Conservation (phyloP, 2,113 vertebrate genomes). For the Hemiscyllium ocellatum region DNA sequence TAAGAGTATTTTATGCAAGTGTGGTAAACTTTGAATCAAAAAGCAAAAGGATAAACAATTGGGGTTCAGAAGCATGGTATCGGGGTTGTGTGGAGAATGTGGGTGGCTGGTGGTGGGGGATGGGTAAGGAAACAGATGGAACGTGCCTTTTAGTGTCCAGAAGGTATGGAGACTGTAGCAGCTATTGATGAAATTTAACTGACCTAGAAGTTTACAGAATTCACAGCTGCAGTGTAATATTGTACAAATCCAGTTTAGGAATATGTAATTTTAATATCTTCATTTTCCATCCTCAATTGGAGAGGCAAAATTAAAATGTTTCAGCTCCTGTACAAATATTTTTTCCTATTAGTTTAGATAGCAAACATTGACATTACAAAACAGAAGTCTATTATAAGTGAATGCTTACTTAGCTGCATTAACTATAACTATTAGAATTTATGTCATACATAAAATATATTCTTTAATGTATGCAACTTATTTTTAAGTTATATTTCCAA, state of each 20-base stretch:
- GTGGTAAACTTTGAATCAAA: neutral
- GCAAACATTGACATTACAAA: neutral
- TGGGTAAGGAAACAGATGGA: neutral
- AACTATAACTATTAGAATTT: constrained; percentile 14
- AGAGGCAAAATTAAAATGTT: neutral
- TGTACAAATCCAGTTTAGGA: constrained; percentile 26
- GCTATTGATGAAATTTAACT: constrained; percentile 21
- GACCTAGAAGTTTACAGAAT: neutral
- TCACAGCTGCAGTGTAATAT: constrained; percentile 13
- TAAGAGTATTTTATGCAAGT: neutral
- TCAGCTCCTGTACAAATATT: neutral
- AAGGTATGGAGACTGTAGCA: neutral
- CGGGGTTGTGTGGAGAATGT: too few relatives aligned
- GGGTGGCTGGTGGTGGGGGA: too few relatives aligned
- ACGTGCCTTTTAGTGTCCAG: neutral
- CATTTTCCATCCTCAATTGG: neutral
- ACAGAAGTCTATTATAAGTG: neutral
- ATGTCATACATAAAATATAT: neutral
- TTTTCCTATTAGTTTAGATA: neutral
- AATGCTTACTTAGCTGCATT: neutral
- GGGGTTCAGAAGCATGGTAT: neutral
- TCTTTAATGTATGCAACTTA: neutral
- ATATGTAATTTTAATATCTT: neutral
- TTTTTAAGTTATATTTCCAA: neutral
- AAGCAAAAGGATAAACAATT: neutral